Base-by-base conservation (phyloP, 1,140 invertebrate species). In the Zaprionus vittiger region DNA sequence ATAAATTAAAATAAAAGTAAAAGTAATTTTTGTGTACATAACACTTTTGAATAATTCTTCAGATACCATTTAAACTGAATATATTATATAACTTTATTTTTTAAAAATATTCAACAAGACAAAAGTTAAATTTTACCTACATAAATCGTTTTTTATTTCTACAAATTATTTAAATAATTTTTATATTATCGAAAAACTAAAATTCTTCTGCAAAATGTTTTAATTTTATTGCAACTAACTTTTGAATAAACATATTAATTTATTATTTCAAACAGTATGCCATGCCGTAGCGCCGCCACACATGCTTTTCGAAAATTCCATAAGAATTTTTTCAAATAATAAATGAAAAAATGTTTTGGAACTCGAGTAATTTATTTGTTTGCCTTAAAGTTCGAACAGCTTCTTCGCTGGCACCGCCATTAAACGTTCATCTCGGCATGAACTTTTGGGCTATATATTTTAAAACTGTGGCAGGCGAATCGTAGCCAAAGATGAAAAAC, bases 321-420 rank as follows among this genome's bases (percentile, higher is more conserved):
- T 44, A 22, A 1, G 44, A 67, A 59, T 17, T 20, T 47, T 47
- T 38, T 17, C 20, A 15, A 15, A 31, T 47, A 67, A 59, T 49
- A 67, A 67, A 59, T 59, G n/a, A 9, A 59, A 57, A 57, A 34
- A 38, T 5, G 5, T 24, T 52, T 26, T 54, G 17, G n/a, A 47
- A 31, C 15, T 60, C 26, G 17, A 28, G 41, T 5, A 64, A 73
- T 52, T 59, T 59, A 66, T 66, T 66, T 75, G 59, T 49, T 75
- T 63, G 55, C 22, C 37, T 28, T 47, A 52, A 57, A 75, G 49
- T 49, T 57, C 38, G 38, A 70, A 56, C 47, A 55, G 49, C 47
- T 14, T 56, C 22, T n/a, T 34, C 26, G 47, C 41, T 38, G 57
- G 63, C 70, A 41, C 49, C 55, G n/a, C 47, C 37, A 68, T 68